phyloP scores from a whole-genome alignment of 2,797 vertebrate genomes.

The Heliangelus exortis region DNA sequence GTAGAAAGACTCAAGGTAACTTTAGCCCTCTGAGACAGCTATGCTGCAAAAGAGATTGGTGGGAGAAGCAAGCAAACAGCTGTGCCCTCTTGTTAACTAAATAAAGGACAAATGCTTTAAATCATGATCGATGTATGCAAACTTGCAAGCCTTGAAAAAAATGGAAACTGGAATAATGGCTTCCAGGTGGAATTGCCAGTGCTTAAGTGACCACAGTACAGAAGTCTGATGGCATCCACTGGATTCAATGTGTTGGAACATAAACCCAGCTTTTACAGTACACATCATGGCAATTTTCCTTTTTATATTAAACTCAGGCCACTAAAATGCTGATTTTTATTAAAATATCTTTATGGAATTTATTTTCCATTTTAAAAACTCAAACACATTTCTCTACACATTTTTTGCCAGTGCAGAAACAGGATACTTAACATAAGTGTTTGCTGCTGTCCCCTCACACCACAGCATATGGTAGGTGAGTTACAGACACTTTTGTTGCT shows the following conservation, averaged over 20 bases:
- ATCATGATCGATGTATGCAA: slow-evolving; percentile 43
- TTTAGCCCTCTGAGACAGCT: slow-evolving; percentile 33
- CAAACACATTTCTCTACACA: background rate
- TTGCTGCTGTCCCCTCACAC: slow-evolving; percentile 59
- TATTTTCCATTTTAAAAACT: background rate
- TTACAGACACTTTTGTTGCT: slow-evolving; percentile 40
- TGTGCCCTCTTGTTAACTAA: slow-evolving; percentile 58
- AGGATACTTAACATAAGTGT: slow-evolving; percentile 12
- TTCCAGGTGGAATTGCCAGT: slow-evolving; percentile 26
- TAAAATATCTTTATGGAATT: background rate
- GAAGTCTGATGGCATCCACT: background rate
- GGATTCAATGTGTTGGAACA: background rate
- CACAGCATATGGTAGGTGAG: slow-evolving; percentile 61
- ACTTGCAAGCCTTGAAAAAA: slow-evolving; percentile 1
- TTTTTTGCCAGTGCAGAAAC: slow-evolving; percentile 31
- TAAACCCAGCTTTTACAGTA: background rate
- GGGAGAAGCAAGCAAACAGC: slow-evolving; percentile 55
- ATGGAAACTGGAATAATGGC: background rate
- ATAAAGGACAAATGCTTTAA: slow-evolving; percentile 61
- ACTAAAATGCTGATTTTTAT: background rate
- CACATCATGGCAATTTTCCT: background rate
- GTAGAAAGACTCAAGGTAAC: slow-evolving; percentile 20
- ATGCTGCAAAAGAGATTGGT: slow-evolving; percentile 20
- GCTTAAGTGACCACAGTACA: background rate
- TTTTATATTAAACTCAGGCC: background rate